Conservation (phyloP, 2,888 invertebrate species). For the Andrena hattorfiana region DNA sequence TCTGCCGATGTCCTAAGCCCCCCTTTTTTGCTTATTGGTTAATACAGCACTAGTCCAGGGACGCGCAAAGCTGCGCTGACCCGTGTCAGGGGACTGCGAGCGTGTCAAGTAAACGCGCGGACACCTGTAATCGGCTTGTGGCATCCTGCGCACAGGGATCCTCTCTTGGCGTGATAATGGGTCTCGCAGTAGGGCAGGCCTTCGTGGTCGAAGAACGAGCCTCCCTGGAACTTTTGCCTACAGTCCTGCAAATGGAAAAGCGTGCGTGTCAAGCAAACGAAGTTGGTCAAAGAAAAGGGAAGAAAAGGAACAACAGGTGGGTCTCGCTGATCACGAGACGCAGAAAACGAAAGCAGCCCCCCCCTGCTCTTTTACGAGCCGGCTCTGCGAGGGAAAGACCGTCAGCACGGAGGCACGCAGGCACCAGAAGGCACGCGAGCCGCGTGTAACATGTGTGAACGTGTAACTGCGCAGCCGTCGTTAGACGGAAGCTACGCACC, state of each 20-base stretch:
- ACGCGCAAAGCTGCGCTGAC: too few species aligned
- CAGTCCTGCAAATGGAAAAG: constrained; percentile 92
- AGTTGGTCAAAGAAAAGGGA: neutral
- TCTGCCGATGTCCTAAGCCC: too few species aligned
- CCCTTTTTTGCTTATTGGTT: too few species aligned
- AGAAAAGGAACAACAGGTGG: neutral
- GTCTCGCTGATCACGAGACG: neutral
- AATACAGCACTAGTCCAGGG: too few species aligned
- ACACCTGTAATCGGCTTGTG: constrained; percentile 97
- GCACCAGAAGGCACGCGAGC: too few species aligned
- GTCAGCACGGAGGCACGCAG: neutral
- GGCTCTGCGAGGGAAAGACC: neutral
- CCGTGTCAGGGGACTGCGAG: neutral
- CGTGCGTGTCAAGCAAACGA: neutral
- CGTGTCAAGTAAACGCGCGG: neutral
- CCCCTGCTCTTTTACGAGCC: neutral
- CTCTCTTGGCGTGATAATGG: constrained; percentile 98
- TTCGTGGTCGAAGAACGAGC: constrained; percentile 99
- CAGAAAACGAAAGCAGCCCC: neutral
- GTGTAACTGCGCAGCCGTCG: neutral
- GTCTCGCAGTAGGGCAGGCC: constrained; percentile 99
- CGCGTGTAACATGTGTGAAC: neutral
- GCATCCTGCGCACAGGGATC: constrained; percentile 98
- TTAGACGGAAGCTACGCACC: neutral
- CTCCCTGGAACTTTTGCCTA: constrained; percentile 97